Conservation (phyloP, 2,888 invertebrate genomes). For the Dermolepida albohirtum region DNA sequence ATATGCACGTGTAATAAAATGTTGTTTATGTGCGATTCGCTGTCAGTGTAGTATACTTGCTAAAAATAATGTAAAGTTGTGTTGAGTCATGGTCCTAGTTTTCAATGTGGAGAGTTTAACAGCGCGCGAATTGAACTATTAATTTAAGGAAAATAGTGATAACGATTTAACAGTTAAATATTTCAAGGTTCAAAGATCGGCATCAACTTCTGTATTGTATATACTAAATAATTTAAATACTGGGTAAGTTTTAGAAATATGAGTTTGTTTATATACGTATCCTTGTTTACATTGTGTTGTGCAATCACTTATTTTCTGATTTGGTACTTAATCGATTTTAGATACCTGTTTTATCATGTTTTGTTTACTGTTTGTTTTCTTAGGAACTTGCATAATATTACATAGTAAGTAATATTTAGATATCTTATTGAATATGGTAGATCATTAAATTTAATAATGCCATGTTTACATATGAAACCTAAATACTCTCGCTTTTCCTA, state of each 20-base stretch:
- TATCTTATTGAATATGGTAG: too few relatives aligned
- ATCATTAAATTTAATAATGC: too few relatives aligned
- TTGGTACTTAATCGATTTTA: slow-evolving; percentile 16
- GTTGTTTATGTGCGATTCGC: slow-evolving; percentile 41
- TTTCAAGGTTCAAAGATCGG: slow-evolving; percentile 51
- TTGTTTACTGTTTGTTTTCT: not conserved
- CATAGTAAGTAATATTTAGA: too few relatives aligned
- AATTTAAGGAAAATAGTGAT: slow-evolving; percentile 48
- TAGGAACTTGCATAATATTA: too few relatives aligned
- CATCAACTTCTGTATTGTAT: slow-evolving; percentile 39
- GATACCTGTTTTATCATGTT: slow-evolving; percentile 16
- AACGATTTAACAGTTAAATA: slow-evolving; percentile 46
- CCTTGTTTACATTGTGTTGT: slow-evolving; percentile 52
- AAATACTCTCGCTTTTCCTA: too few relatives aligned
- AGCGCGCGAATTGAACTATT: slow-evolving; percentile 49
- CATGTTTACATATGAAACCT: too few relatives aligned
- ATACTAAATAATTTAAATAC: slow-evolving; percentile 39
- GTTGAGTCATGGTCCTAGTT: slow-evolving; percentile 50
- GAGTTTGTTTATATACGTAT: slow-evolving; percentile 25
- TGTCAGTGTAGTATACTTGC: slow-evolving; percentile 27
- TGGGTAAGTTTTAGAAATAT: slow-evolving; percentile 34
- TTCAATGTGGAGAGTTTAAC: slow-evolving; percentile 48
- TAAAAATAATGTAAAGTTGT: slow-evolving; percentile 45
- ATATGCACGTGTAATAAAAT: slow-evolving; percentile 33
- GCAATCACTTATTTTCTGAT: slow-evolving; percentile 44